Evolutionary conservation across 2,888 invertebrate genomes (phyloP), one percentile per base, ranked within the genome.

Genomic region (Agonopterix subpropinquella): DNA sequence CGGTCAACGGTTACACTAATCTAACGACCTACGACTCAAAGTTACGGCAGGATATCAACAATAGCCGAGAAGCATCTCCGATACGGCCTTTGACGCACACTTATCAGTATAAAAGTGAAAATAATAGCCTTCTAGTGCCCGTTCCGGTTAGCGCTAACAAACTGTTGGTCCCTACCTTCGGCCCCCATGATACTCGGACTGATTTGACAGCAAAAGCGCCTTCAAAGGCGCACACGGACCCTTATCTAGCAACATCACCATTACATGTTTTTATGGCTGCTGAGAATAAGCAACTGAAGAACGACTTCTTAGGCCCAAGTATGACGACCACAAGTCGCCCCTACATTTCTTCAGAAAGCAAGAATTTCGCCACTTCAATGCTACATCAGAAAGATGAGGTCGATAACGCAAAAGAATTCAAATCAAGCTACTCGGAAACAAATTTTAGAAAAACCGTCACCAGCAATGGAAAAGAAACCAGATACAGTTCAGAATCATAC

Each of bases 1-100:
- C 96, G 13, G 95, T 97, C 47, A 96, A 95, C 82, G 97, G 97
- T 3, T 97, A 97, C 74, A 94, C 95, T 4, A 95, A 95, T 62
- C 90, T 95, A 50, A 96, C 94, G 5, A 94, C 95, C 51, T 96
- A 96, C 90, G 95, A 96, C 77, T 95, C 95, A 0, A 93, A 94
- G 70, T 82, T 93, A 39, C 89, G 94, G 10, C 94, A 94, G 69
- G 93, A 94, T 45, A 91, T 92, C 48, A 92, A 91, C 59, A 93
- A 91, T 62, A 94, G 94, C 41, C 81, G 93, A 44, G 93, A 93
- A 72, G 92, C 92, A 0, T 93, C 93, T 0, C 93, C 93, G 0
- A 92, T 92, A 60, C 85, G 93, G 45, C 90, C 92, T 0, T 91
- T 88, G 39, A 87, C 87, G 1, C 87, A 88, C 45, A 84, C 78